Percentiles rank a stretch among this genome's conserved stretches.
These are phyloP conservation scores for Achlya flavicornis DNA, from an alignment of 2,888 invertebrate species.

Conservation along the genomic window DNA sequence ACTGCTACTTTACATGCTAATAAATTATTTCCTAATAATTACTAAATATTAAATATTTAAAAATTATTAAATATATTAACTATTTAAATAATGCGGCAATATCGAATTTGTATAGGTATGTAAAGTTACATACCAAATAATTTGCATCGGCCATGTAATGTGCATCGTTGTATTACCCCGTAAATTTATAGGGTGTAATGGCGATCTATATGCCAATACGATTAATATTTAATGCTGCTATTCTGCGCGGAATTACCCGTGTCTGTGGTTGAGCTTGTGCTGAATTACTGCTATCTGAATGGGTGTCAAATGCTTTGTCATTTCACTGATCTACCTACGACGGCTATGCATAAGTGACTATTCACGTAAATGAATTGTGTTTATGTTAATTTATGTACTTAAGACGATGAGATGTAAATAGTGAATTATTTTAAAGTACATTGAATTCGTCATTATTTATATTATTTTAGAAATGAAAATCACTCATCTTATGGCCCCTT, in stretches of 20 bases:
- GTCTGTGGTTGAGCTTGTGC: constrained; percentile 71
- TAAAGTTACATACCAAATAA: constrained; percentile 49
- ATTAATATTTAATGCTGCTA: constrained; percentile 79
- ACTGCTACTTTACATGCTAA: no score
- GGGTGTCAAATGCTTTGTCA: constrained; percentile 62
- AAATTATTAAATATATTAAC: no score
- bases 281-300: constrained; percentile 74
- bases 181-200: constrained; percentile 69
- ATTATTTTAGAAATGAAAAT: constrained; percentile 50
- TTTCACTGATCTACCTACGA: constrained; percentile 36
- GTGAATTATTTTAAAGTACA: background rate
- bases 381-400: background rate
- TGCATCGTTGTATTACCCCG: constrained; percentile 48
- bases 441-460: constrained; percentile 15
- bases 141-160: constrained; percentile 57
- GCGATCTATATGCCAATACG: constrained; percentile 76
- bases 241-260: constrained; percentile 73
- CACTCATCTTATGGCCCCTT: constrained; percentile 63
- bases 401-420: background rate
- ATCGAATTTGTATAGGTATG: constrained; percentile 25
- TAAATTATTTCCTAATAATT: no score
- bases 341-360: background rate
- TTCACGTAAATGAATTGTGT: background rate
- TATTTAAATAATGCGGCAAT: background rate
- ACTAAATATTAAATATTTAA: background rate